Base-by-base conservation (phyloP, 1,140 invertebrate genomes). In the Pseudachorutes palmiensis region DNA sequence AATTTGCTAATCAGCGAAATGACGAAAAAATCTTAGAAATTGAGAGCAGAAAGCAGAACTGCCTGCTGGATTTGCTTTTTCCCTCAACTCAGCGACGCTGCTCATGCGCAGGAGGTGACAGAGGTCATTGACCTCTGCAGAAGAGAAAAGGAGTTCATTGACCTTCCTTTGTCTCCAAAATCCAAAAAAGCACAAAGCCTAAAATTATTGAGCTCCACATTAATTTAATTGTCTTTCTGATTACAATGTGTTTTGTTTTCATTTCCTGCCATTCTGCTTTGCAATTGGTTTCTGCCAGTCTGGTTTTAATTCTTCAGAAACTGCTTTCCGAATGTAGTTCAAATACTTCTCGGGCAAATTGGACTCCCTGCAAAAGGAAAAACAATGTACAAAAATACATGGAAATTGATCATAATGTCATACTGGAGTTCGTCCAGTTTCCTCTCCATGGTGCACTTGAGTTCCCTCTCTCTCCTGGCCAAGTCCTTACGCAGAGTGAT, bases 341-440 rank as follows among this genome's bases (percentile, higher is more conserved):
- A 73, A 31, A 28, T 73, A 73, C 48, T 73, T 73, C 32, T 66
- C 69, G 0, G 72, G 72, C 28, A 73, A 64, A 49, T 65, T 66
- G 1, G 62, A 64, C 19, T 65, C 68, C 30, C 64, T 68, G 36
- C 41, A 61, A 30, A 41, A 29, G n/a, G n/a, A 22, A 29, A 32
- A 28, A 19, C 24, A 5, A 26, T 57, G 33, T 3, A 61, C 60
- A 66, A 3, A 33, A 12, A 29, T 66, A 9, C 41, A 41, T 22
- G 30, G 26, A 5, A 65, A n/a, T 3, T 30, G 5, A 41, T 19
- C 9, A 36, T 59, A 65, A 19, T 9, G 16, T 24, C 24, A n/a
- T 66, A 70, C 69, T 29, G 60, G 1, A 73, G 59, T 49, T 70
- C 67, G 12, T 73, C 67, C 30, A 73, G n/a, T 57, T 73, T 73